These are phyloP conservation scores for Argynnis bischoffii DNA, from an alignment of 2,888 invertebrate species.

Conservation along the genomic window DNA sequence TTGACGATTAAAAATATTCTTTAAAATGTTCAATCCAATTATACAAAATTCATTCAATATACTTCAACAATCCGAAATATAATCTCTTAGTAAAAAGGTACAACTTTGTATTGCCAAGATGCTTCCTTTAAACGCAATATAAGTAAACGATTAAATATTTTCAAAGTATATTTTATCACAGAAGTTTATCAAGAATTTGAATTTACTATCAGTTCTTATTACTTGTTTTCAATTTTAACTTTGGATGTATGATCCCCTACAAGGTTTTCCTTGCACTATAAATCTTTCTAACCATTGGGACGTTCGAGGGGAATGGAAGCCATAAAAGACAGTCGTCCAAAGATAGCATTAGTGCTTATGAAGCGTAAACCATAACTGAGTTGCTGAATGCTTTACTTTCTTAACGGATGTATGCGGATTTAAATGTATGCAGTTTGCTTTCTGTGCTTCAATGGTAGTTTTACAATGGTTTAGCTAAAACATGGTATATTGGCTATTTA, in stretches of 20 bases:
- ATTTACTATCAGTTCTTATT: not conserved
- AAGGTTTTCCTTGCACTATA: constrained; percentile 47
- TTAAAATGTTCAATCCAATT: too few relatives aligned
- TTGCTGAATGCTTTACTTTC: constrained; percentile 43
- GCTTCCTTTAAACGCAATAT: too few relatives aligned
- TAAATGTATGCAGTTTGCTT: constrained; percentile 10
- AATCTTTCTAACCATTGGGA: constrained; percentile 51
- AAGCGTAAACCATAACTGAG: constrained; percentile 57
- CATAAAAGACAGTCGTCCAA: constrained; percentile 59
- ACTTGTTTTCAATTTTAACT: constrained; percentile 32
- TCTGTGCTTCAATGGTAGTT: not conserved
- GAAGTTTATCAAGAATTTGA: too few relatives aligned
- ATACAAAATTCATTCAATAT: too few relatives aligned
- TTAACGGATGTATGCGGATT: constrained; percentile 17
- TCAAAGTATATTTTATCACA: too few relatives aligned
- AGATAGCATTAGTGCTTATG: constrained; percentile 56
- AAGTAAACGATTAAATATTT: too few relatives aligned
- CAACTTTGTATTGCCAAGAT: too few relatives aligned
- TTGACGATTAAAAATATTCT: too few relatives aligned
- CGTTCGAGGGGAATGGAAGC: constrained; percentile 51
- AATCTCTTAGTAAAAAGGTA: too few relatives aligned
- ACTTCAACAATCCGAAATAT: too few relatives aligned
- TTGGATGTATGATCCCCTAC: constrained; percentile 43
- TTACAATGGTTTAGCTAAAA: too few relatives aligned
- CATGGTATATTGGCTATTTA: too few relatives aligned